Percentiles rank a stretch among this genome's conserved stretches.
Conservation (phyloP, 2,888 invertebrate species). For the Ashinkailepas kermadecensis region DNA sequence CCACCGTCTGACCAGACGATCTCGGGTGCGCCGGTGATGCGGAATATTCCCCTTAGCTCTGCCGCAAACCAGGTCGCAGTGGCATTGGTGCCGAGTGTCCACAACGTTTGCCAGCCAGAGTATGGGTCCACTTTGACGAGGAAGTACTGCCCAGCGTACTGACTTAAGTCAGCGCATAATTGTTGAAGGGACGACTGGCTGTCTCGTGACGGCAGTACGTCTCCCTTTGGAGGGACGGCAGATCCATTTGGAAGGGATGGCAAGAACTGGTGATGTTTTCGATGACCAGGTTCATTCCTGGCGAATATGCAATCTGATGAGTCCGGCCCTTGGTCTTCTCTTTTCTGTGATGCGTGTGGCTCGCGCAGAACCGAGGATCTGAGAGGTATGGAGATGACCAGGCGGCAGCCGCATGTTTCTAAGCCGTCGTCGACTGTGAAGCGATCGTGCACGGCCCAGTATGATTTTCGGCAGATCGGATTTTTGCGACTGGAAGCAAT, state of each 20-base stretch:
- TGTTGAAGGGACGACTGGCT: background rate
- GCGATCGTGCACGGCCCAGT: background rate
- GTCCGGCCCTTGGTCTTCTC: background rate
- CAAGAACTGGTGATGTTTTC: background rate
- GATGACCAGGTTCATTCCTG: background rate
- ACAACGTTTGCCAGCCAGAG: background rate
- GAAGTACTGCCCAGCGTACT: background rate
- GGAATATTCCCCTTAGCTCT: too few relatives aligned
- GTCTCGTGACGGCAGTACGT: background rate
- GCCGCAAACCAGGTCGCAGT: background rate
- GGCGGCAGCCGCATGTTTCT: background rate
- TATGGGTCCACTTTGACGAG: background rate
- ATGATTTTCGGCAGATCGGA: too few relatives aligned
- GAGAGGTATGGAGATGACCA: background rate
- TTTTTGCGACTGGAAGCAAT: too few relatives aligned
- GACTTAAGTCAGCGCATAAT: background rate
- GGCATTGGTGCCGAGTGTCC: background rate
- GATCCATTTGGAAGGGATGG: background rate
- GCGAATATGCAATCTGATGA: background rate
- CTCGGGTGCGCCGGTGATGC: too few relatives aligned
- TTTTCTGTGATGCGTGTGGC: background rate
- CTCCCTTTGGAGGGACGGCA: background rate
- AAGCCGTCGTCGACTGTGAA: background rate
- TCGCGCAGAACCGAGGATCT: background rate
- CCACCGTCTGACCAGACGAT: too few relatives aligned